Evolutionary conservation across 2,797 vertebrate species (phyloP).

Genomic region (Pristis pectinata): DNA sequence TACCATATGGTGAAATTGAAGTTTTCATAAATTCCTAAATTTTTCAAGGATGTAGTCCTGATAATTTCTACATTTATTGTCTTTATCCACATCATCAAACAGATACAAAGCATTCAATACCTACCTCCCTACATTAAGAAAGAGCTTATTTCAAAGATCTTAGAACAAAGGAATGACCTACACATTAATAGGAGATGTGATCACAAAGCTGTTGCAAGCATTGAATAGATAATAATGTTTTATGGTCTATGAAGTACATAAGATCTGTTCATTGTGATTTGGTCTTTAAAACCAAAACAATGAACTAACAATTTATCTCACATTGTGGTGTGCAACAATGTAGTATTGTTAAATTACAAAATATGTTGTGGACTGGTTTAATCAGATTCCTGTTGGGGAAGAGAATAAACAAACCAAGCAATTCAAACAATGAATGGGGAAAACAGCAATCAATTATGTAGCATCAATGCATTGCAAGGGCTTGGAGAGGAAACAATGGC

Average conservation of each 20-base stretch:
- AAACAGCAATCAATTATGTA: neutral
- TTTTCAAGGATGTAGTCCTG: neutral
- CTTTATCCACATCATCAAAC: neutral
- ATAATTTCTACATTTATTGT: neutral
- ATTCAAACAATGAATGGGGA: neutral
- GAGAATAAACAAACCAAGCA: neutral
- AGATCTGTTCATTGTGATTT: neutral
- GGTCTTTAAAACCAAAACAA: neutral
- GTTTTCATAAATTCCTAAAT: neutral
- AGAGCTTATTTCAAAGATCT: neutral
- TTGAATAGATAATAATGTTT: neutral
- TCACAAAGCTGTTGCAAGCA: neutral
- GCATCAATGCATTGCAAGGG: neutral
- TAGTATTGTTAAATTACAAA: neutral
- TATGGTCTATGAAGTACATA: neutral
- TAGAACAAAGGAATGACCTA: neutral
- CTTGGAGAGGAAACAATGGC: neutral
- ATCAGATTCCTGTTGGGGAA: neutral
- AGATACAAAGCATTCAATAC: neutral
- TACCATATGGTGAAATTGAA: neutral
- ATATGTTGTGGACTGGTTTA: neutral
- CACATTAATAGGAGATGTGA: neutral
- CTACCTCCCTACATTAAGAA: neutral
- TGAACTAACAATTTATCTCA: neutral
- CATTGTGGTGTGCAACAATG: neutral